These are phyloP conservation scores for Thyatira batis DNA, from an alignment of 2,888 invertebrate genomes.

Conservation along the genomic window DNA sequence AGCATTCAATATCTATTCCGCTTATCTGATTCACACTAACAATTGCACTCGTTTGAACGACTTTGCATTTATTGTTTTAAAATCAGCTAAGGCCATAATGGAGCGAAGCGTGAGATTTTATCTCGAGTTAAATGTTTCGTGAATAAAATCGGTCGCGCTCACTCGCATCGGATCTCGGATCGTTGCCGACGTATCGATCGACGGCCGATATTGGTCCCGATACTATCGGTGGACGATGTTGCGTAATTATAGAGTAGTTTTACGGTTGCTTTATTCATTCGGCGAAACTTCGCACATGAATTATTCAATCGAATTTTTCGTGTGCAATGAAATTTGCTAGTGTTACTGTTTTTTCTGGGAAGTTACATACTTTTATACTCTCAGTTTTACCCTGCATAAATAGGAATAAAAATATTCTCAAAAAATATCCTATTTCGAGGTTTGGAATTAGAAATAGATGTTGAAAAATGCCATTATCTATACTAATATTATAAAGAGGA, in stretches of 20 bases:
- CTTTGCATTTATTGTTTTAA: constrained; percentile 68
- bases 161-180: constrained; percentile 65
- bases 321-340: neutral
- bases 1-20: constrained; percentile 56
- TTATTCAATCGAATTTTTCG: constrained; percentile 45
- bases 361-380: neutral
- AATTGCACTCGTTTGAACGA: constrained; percentile 59
- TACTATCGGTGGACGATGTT: constrained; percentile 62
- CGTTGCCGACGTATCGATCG: constrained; percentile 51
- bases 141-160: constrained; percentile 79
- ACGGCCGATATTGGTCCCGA: constrained; percentile 44
- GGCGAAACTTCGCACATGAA: constrained; percentile 54
- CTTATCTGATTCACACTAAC: constrained; percentile 74
- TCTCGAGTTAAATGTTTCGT: constrained; percentile 76
- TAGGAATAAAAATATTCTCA: neutral
- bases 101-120: constrained; percentile 64
- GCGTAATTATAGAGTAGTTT: constrained; percentile 72
- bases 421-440: neutral
- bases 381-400: neutral
- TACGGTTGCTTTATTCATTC: constrained; percentile 54
- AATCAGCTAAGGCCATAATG: constrained; percentile 52
- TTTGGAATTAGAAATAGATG: no score
- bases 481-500: no score
- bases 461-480: no score
- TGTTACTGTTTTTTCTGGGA: neutral